Evolutionary conservation across 2,113 vertebrate genomes (phyloP).

Genomic region (Oophaga pumilio): DNA sequence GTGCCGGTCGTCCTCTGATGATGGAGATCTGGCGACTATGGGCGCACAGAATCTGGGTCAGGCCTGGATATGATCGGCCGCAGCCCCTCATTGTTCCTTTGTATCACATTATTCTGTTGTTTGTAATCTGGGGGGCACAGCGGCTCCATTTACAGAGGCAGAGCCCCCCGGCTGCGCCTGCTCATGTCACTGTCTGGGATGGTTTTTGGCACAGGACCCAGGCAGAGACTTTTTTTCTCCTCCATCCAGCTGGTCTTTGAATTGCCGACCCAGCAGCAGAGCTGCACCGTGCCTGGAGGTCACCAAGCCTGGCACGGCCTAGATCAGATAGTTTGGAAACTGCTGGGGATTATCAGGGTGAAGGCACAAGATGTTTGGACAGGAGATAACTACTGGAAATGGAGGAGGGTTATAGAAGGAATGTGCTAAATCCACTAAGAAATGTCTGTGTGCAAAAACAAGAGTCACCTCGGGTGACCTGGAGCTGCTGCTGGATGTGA

Average conservation of each 20-base stretch:
- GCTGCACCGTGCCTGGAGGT: constrained; percentile 54
- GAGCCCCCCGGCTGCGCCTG: background rate
- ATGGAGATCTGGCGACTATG: background rate
- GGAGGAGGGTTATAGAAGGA: constrained; percentile 50
- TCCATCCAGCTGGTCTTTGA: constrained; percentile 49
- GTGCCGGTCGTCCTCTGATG: background rate
- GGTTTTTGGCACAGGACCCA: constrained; percentile 5
- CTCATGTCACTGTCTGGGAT: constrained; percentile 26
- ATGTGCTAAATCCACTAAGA: constrained; percentile 51
- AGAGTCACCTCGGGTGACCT: constrained; percentile 61
- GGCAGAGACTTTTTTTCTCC: background rate
- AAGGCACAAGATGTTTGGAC: constrained; percentile 59
- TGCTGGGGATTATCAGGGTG: constrained; percentile 60
- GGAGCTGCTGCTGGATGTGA: background rate
- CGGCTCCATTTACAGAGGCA: background rate
- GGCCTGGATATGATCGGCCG: background rate
- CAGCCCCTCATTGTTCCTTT: constrained; percentile 9
- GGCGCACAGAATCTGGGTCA: constrained; percentile 4
- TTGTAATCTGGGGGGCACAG: background rate
- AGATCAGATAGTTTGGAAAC: constrained; percentile 64
- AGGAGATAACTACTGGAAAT: constrained; percentile 58
- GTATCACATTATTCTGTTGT: background rate
- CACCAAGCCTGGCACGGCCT: constrained; percentile 58
- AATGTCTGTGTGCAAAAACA: constrained; percentile 56
- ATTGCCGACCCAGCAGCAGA: constrained; percentile 10